These are phyloP conservation scores for Paradoxurus hermaphroditus DNA, from an alignment of 2,113 vertebrate genomes.

Conservation along the genomic window DNA sequence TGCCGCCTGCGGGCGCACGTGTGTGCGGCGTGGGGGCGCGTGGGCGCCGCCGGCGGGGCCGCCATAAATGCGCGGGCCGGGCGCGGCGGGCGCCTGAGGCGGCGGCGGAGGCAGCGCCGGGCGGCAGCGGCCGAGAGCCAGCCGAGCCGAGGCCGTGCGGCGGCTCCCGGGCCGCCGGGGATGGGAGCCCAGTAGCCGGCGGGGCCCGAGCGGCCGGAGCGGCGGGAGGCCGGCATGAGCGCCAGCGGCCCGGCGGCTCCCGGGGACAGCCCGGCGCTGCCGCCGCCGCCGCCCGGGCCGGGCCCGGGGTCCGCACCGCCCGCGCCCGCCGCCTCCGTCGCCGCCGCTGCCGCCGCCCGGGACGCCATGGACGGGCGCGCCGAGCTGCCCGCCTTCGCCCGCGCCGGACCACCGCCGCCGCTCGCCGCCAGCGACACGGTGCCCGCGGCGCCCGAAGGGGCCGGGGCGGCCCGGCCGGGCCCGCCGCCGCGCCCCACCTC, in stretches of 20 bases:
- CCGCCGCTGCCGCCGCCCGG: constrained; percentile 40
- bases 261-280: constrained; percentile 55
- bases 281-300: constrained; percentile 30
- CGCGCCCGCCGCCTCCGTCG: neutral
- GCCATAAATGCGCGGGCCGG: constrained; percentile 73
- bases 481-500: constrained; percentile 92
- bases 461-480: constrained; percentile 80
- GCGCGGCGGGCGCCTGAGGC: constrained; percentile 58
- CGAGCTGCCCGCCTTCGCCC: constrained; percentile 40
- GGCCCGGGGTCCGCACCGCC: constrained; percentile 22
- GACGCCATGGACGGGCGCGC: constrained; percentile 69
- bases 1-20: constrained; percentile 69
- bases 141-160: neutral
- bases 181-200: constrained; percentile 64
- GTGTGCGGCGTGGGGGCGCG: constrained; percentile 64
- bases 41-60: constrained; percentile 67
- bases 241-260: constrained; percentile 55
- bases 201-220: constrained; percentile 34
- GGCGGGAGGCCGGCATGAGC: constrained; percentile 70
- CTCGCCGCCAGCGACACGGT: constrained; percentile 85
- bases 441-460: constrained; percentile 83
- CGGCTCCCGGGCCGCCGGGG: neutral
- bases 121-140: neutral
- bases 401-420: constrained; percentile 83
- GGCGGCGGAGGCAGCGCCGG: neutral